Conservation (phyloP, 2,888 invertebrate genomes). For the Calliphora vomitoria region DNA sequence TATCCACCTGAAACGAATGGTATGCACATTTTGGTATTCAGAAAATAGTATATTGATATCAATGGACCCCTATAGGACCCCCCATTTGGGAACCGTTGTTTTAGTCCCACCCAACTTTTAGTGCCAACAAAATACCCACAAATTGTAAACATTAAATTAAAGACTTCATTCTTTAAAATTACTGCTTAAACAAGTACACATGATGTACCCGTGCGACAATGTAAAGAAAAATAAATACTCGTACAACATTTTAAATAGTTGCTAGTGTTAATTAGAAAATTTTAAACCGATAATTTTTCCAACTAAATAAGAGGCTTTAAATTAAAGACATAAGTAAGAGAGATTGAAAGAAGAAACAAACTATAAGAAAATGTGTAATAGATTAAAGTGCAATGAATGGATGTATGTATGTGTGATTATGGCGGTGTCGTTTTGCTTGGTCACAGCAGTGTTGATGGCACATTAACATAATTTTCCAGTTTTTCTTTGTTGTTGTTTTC, state of each 20-base stretch:
- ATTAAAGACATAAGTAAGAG: slow-evolving; percentile 6
- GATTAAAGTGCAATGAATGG: not conserved
- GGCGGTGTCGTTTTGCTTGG: not conserved
- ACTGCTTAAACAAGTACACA: not conserved
- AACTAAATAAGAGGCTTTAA: slow-evolving; percentile 50
- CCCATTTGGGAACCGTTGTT: too few species aligned
- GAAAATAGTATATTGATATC: too few species aligned
- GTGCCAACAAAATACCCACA: too few species aligned
- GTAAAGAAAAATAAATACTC: not conserved
- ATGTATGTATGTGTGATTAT: not conserved
- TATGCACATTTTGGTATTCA: too few species aligned
- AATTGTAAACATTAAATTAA: not conserved
- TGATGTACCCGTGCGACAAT: not conserved
- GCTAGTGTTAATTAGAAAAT: slow-evolving; percentile 63
- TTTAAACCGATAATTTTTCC: slow-evolving; percentile 53
- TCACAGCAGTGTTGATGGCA: slow-evolving; percentile 36
- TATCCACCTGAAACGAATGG: too few species aligned
- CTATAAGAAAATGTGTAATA: not conserved
- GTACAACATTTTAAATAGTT: slow-evolving; percentile 19
- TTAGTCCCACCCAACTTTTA: too few species aligned
- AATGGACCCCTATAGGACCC: too few species aligned
- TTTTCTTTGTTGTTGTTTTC: slow-evolving; percentile 13
- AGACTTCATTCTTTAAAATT: not conserved
- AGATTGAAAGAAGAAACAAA: slow-evolving; percentile 2
- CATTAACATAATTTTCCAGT: slow-evolving; percentile 61